These are phyloP conservation scores for Trogon melanurus DNA, from an alignment of 2,113 vertebrate genomes.

Conservation along the genomic window DNA sequence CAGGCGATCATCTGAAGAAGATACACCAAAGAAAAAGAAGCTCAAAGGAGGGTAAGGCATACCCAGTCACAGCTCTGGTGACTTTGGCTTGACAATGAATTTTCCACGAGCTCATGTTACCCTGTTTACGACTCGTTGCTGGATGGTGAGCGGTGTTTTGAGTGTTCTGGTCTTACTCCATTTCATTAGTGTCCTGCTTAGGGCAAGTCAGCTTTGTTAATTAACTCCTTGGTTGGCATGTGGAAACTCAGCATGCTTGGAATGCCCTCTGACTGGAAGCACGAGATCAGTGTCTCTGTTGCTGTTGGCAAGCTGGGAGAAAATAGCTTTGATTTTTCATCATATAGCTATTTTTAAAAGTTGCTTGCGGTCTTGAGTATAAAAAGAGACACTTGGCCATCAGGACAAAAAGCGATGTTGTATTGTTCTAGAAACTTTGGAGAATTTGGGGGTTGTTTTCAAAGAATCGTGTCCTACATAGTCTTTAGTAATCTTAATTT, in stretches of 20 bases:
- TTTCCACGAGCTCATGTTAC: not conserved
- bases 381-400: not conserved
- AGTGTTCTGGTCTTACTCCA: not conserved
- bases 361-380: not conserved
- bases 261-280: not conserved
- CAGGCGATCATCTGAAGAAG: conserved; percentile 90
- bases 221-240: not conserved
- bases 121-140: not conserved
- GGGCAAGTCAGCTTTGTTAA: not conserved
- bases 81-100: not conserved
- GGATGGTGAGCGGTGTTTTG: not conserved
- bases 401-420: not conserved
- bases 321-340: conserved; percentile 23
- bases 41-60: conserved; percentile 87
- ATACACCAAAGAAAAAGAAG: conserved; percentile 94
- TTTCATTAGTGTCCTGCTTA: not conserved
- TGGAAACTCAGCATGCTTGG: not conserved
- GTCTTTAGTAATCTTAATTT: not conserved
- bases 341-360: not conserved
- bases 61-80: not conserved
- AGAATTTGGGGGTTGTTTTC: not conserved
- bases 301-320: not conserved
- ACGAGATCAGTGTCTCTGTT: not conserved
- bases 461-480: not conserved
- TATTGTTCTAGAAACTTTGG: not conserved